Evolutionary conservation across 2,888 invertebrate species (phyloP).

Genomic region (Pseudolycoriella hygida): DNA sequence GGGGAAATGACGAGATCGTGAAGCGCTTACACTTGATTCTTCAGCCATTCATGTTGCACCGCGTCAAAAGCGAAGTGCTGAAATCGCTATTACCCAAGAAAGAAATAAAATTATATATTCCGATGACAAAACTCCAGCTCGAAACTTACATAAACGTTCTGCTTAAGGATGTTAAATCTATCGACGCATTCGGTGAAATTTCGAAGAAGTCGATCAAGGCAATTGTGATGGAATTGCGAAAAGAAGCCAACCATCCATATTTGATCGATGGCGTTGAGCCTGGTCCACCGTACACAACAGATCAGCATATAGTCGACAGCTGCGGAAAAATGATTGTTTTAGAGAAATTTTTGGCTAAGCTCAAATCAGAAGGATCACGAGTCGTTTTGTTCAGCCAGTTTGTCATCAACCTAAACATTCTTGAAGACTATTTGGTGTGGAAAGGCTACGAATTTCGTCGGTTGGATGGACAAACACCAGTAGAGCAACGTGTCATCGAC

Average conservation of each 20-base stretch:
- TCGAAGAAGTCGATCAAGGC: neutral
- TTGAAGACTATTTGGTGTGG: conserved; percentile 84
- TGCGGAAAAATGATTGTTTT: conserved; percentile 40
- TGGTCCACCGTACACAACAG: conserved; percentile 14
- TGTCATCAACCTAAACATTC: conserved; percentile 78
- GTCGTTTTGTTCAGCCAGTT: conserved; percentile 84
- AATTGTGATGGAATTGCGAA: conserved; percentile 16
- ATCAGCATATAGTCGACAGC: conserved; percentile 40
- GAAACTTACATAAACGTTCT: conserved; percentile 31
- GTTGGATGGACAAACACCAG: conserved; percentile 79
- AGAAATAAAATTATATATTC: conserved; percentile 45
- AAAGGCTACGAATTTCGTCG: conserved; percentile 57
- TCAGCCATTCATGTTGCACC: conserved; percentile 46
- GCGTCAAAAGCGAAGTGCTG: conserved; percentile 46
- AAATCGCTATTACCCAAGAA: conserved; percentile 44
- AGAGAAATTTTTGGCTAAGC: conserved; percentile 38
- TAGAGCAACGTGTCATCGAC: conserved; percentile 76
- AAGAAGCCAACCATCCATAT: conserved; percentile 48
- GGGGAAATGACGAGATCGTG: conserved; percentile 29
- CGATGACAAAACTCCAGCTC: conserved; percentile 37
- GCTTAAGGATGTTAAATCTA: neutral
- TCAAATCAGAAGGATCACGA: conserved; percentile 56
- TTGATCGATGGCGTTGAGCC: conserved; percentile 34
- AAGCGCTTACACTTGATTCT: conserved; percentile 41
- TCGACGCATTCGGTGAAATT: conserved; percentile 7